Evolutionary conservation across 1,140 invertebrate species (phyloP).

Genomic region (Drosophila ironensis): DNA sequence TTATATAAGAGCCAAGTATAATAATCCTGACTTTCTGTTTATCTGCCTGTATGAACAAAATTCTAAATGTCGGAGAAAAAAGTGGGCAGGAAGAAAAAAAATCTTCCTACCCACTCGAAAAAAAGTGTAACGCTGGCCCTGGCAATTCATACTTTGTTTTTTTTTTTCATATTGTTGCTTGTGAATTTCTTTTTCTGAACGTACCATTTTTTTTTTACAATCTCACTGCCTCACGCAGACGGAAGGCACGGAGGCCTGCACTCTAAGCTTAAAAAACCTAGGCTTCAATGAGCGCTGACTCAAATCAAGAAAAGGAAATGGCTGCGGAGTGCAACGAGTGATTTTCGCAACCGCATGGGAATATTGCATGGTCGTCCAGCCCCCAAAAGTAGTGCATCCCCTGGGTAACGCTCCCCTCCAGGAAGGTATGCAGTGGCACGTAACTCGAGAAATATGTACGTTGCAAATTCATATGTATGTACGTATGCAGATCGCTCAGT

Average conservation of each 20-base stretch:
- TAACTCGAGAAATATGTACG: no score
- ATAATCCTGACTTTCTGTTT: no score
- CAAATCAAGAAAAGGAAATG: conserved; percentile 78
- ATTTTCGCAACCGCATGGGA: conserved; percentile 49
- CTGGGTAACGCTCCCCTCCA: not conserved
- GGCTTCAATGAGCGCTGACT: conserved; percentile 2
- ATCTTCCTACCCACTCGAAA: no score
- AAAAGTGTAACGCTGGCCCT: no score
- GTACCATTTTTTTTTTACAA: not conserved
- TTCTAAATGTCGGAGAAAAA: no score
- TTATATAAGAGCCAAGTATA: no score
- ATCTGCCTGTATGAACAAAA: no score
- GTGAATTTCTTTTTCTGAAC: conserved; percentile 53
- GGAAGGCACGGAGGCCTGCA: conserved; percentile 52
- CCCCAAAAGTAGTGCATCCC: conserved; percentile 7
- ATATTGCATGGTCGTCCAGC: conserved; percentile 27
- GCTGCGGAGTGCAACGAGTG: conserved; percentile 34
- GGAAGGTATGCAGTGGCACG: not conserved
- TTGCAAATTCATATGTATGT: no score
- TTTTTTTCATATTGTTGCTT: conserved; percentile 34
- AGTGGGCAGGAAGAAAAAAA: no score
- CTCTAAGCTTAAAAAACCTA: conserved; percentile 19
- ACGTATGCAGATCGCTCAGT: conserved; percentile 37
- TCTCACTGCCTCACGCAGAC: conserved; percentile 48
- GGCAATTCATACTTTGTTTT: no score